phyloP scores from a whole-genome alignment of 37 sponge, comb jelly and placozoan genomes.

The Tethya wilhelma region DNA sequence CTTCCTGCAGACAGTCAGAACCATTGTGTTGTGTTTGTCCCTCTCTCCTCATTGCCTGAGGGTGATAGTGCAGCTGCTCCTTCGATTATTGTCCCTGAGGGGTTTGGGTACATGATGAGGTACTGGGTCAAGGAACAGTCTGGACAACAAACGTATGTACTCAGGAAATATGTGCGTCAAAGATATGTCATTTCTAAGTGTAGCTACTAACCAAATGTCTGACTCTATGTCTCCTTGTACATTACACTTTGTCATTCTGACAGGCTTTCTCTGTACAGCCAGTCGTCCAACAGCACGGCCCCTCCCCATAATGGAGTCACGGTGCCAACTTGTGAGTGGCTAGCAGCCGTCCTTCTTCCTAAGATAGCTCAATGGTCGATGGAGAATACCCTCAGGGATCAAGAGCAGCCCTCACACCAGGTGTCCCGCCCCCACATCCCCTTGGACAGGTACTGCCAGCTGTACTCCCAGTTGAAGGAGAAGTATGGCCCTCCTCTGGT shows the following conservation, averaged over 20 bases:
- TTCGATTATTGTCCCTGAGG: too few species aligned
- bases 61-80: too few species aligned
- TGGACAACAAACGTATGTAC: too few species aligned
- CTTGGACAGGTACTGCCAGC: slow-evolving; percentile 53
- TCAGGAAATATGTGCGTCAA: too few species aligned
- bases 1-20: too few species aligned
- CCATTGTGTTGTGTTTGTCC: too few species aligned
- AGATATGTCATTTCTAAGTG: too few species aligned
- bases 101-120: too few species aligned
- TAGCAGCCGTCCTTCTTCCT: slow-evolving; percentile 65
- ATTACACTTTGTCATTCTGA: neutral
- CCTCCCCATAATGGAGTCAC: neutral
- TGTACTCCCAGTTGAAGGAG: slow-evolving; percentile 75
- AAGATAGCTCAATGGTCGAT: slow-evolving; percentile 11
- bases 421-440: slow-evolving; percentile 22
- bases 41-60: too few species aligned
- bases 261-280: neutral
- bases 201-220: too few species aligned
- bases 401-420: neutral
- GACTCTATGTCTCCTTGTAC: neutral
- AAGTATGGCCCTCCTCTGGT: slow-evolving; percentile 77
- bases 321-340: slow-evolving; percentile 63
- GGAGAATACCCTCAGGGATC: neutral
- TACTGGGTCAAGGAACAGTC: too few species aligned
- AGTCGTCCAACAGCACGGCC: too few species aligned